Base-by-base conservation (phyloP, 2,797 vertebrate species). In the Xyrichtys novacula region DNA sequence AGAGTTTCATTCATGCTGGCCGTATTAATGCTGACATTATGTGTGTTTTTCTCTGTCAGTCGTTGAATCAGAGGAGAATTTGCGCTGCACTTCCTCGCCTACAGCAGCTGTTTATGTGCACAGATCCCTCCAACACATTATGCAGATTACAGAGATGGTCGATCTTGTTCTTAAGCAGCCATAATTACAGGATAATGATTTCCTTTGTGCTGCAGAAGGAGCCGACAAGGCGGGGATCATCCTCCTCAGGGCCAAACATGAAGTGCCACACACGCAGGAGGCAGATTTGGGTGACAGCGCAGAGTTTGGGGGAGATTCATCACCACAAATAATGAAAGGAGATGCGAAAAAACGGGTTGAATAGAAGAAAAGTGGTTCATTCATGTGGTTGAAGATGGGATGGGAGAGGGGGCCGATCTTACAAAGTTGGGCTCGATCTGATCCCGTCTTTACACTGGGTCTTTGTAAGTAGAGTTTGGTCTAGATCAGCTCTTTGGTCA, bases 161-260 rank as follows among this genome's bases (percentile, higher is more conserved):
- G 67, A 70, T 80, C 64, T 85, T 71, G 72, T 54, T 65, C 59
- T 58, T 57, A 85, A 78, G 69, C 65, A 64, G 60, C 56, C 65
- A 67, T 85, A 86, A 90, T 90, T 85, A 86, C 48, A 59, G 77
- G 75, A 74, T 86, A 87, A 89, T 84, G 48, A 84, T 73, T 87
- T 85, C 86, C 89, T 89, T 83, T 88, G 65, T 81, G 74, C 73
- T 32, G 40, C 80, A 34, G 34, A 3, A 58, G 69, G 72, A 63
- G 55, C 47, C 48, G 17, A 26, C 36, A 17, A 55, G 79, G 53
- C 22, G 7, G 80, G 62, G 59, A 52, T 50, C 48, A 20, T 79
- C 73, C 50, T 81, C 63, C 79, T 67, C 8, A 1, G 66, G 64
- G 61, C 62, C 54, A 26, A 22, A 79, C 71, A 74, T 74, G 78